Conservation (phyloP, 1,140 invertebrate genomes). For the Pseudobourletiella spinata region DNA sequence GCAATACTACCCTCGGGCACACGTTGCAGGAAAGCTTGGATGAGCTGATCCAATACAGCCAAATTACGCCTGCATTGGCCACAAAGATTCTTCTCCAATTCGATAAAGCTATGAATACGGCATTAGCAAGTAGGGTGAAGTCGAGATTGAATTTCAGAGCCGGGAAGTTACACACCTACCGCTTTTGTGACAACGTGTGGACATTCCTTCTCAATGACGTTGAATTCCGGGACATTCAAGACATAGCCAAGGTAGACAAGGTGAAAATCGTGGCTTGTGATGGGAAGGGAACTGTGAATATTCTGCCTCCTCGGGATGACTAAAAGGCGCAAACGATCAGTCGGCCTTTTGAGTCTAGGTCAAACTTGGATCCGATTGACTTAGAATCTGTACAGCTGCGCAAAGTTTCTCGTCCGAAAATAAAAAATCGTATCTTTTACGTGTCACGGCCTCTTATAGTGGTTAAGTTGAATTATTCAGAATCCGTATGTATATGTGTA, state of each 20-base stretch:
- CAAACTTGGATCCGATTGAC: too few species aligned
- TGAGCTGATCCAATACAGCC: slow-evolving; percentile 86
- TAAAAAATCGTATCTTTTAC: too few species aligned
- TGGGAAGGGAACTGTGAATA: slow-evolving; percentile 54
- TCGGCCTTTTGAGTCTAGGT: too few species aligned
- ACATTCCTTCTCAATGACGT: slow-evolving; percentile 97
- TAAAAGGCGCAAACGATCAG: too few species aligned
- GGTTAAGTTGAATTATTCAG: too few species aligned
- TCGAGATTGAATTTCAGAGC: slow-evolving; percentile 90
- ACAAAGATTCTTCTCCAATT: slow-evolving; percentile 90
- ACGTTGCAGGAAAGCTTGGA: slow-evolving; percentile 92
- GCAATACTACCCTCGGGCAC: slow-evolving; percentile 93
- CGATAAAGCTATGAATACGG: slow-evolving; percentile 92
- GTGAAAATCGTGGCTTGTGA: slow-evolving; percentile 99
- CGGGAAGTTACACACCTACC: slow-evolving; percentile 92
- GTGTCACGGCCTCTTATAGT: too few species aligned
- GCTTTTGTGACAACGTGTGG: slow-evolving; percentile 99
- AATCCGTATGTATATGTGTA: too few species aligned
- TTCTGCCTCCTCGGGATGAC: neutral
- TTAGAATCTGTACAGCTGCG: too few species aligned
- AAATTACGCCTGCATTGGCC: slow-evolving; percentile 85
- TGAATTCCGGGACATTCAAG: slow-evolving; percentile 91
- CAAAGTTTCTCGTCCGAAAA: too few species aligned
- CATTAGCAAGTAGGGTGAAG: slow-evolving; percentile 82
- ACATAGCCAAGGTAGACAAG: slow-evolving; percentile 87